Evolutionary conservation across 2,888 invertebrate genomes (phyloP), one percentile per base, ranked within the genome.

Genomic region (Clunio marinus): DNA sequence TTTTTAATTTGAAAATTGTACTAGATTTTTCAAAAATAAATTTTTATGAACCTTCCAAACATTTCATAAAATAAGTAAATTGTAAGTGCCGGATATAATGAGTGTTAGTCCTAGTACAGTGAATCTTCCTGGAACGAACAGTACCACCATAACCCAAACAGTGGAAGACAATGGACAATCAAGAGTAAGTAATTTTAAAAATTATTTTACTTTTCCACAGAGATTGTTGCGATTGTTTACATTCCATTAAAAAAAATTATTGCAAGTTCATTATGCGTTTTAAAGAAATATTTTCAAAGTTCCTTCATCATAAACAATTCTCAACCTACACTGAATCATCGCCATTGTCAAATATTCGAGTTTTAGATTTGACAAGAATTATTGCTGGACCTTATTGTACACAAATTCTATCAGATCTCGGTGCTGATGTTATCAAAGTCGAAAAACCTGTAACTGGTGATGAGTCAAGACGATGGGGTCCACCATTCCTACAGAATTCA

Each of bases 311-410:
- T 13, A 2, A 7, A 24, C 25, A 15, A n/a, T 20, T 10, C 22
- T 13, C 20, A 28, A 1, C 10, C 3, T 63, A 24, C 22, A 17
- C 63, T 2, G 8, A 24, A 13, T 5, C 27, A 15, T 2, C 24
- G 57, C 87, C 91, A 17, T 77, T 93, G 46, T 80, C 81, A 69
- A 89, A 88, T 70, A 80, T 93, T 37, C 83, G 87, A 73, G 83
- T 93, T 13, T 77, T 94, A 70, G 93, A 94, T 79, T 77, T 93
- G 70, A 89, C 91, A 4, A 82, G 96, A 73, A 89, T 97, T 45
- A 85, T 96, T 2, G 96, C 97, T 20, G 97, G 97, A 0, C 97
- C 97, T 0, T 92, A 89, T 75, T 96, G 96, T 76, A 90, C 96
- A 0, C 95, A 96, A 96, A 84, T 93, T 68, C 80, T 98, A 22